These are phyloP conservation scores for Gulo gulo DNA, from an alignment of 2,113 vertebrate species.

Conservation along the genomic window DNA sequence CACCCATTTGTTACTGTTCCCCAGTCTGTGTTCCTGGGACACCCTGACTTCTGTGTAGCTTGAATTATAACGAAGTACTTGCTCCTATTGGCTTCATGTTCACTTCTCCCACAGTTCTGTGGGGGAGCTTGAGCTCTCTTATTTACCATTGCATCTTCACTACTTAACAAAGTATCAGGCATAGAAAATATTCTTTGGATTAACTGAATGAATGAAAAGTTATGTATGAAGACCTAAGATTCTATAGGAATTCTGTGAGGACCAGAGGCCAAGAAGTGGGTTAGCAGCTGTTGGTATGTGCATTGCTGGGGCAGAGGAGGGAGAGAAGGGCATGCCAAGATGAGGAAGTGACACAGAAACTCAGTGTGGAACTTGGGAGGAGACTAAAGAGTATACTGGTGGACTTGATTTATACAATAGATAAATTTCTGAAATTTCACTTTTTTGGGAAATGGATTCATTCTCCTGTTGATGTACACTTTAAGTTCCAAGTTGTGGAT, in stretches of 20 bases:
- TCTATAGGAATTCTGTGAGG: not conserved
- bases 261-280: not conserved
- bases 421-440: not conserved
- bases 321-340: not conserved
- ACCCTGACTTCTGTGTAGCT: not conserved
- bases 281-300: not conserved
- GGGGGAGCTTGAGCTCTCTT: not conserved
- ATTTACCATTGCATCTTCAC: not conserved
- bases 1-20: not conserved
- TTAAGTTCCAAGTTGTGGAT: not conserved
- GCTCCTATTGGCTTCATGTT: not conserved
- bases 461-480: not conserved
- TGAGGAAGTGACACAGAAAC: not conserved
- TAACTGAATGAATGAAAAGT: not conserved
- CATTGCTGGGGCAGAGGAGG: accelerated
- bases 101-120: not conserved
- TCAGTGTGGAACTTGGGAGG: not conserved
- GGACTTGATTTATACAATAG: not conserved
- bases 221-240: not conserved
- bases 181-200: not conserved
- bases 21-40: not conserved
- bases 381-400: not conserved
- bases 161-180: not conserved
- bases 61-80: not conserved
- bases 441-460: not conserved